Percentiles rank a stretch among this genome's conserved stretches.
Conservation (phyloP, 2,113 vertebrate genomes). For the Pomatorhinus ruficollis region DNA sequence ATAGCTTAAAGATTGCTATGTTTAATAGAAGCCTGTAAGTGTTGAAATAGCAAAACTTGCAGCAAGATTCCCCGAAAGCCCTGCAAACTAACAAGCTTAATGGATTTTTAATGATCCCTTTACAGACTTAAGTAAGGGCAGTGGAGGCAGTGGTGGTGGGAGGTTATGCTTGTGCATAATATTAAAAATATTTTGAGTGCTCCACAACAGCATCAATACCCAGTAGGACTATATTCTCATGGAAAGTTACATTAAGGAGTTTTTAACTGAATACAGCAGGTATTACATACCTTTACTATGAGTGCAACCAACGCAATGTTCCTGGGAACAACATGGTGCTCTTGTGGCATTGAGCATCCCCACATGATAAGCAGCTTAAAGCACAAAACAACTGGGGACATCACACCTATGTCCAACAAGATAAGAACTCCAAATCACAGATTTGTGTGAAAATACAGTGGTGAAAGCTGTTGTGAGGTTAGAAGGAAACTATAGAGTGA, state of each 20-base stretch:
- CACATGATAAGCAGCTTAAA: not conserved
- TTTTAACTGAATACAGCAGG: slow-evolving; percentile 14
- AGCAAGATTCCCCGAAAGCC: slow-evolving; percentile 46
- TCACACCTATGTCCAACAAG: not conserved
- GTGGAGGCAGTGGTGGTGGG: not conserved
- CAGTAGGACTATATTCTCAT: not conserved
- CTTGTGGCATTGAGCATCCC: not conserved
- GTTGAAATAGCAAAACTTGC: slow-evolving; percentile 40
- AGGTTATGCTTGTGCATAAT: slow-evolving; percentile 41
- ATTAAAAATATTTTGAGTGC: slow-evolving; percentile 54
- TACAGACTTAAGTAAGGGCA: slow-evolving; percentile 32
- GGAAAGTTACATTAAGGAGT: slow-evolving; percentile 11
- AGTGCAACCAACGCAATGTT: not conserved
- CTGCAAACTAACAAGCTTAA: slow-evolving; percentile 62
- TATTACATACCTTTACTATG: not conserved
- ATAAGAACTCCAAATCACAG: not conserved
- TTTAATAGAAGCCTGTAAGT: slow-evolving; percentile 15
- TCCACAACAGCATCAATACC: not conserved
- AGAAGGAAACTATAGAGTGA: not conserved
- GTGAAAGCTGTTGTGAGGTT: not conserved
- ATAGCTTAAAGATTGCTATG: slow-evolving; percentile 32
- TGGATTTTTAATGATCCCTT: slow-evolving; percentile 66
- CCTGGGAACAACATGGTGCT: not conserved
- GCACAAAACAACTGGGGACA: not conserved
- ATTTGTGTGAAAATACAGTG: not conserved